These are phyloP conservation scores for Urocolius indicus DNA, from an alignment of 2,113 vertebrate genomes.

Conservation along the genomic window DNA sequence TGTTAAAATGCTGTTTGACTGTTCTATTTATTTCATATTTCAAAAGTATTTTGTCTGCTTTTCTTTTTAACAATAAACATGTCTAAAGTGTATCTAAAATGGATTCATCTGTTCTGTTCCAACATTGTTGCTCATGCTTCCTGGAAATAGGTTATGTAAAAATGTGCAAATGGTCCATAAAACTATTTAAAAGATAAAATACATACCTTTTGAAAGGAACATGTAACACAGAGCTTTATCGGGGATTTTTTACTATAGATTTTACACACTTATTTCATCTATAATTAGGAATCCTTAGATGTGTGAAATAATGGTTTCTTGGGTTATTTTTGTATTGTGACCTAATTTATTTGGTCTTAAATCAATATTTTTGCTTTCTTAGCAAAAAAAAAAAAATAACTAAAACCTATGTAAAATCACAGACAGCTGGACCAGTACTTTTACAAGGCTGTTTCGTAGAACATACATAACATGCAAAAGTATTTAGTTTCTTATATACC, in stretches of 20 bases:
- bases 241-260: neutral
- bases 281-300: neutral
- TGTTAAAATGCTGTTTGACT: constrained; percentile 48
- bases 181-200: neutral
- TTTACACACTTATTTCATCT: neutral
- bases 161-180: neutral
- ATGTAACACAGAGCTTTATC: neutral
- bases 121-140: constrained; percentile 22
- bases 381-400: neutral
- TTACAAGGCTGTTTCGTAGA: neutral
- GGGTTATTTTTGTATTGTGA: neutral
- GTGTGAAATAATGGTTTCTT: neutral
- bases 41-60: constrained; percentile 70
- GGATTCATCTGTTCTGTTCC: constrained; percentile 74
- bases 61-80: constrained; percentile 76
- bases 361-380: neutral
- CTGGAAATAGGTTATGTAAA: neutral
- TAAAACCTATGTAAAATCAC: neutral
- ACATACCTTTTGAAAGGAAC: neutral
- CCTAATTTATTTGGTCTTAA: neutral
- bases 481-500: neutral
- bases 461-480: neutral
- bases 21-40: constrained; percentile 66
- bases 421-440: neutral
- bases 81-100: constrained; percentile 55